Conservation (phyloP, 1,140 invertebrate genomes). For the Calliopsis andreniformis region DNA sequence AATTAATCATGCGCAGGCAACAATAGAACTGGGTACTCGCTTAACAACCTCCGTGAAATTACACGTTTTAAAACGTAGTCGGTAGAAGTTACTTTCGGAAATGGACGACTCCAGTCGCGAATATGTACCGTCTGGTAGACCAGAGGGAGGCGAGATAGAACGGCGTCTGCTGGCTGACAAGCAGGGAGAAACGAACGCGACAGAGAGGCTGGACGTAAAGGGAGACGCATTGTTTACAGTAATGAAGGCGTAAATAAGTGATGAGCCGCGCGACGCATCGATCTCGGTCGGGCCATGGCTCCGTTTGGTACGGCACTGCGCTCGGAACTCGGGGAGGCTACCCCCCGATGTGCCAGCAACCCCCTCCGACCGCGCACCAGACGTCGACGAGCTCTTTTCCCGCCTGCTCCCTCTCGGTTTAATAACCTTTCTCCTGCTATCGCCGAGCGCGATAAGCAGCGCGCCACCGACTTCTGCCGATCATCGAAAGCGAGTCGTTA, state of each 20-base stretch:
- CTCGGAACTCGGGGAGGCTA: slow-evolving; percentile 14
- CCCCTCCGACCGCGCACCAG: slow-evolving; percentile 21
- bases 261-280: slow-evolving; percentile 74
- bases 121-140: slow-evolving; percentile 3
- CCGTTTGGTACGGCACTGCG: slow-evolving; percentile 49
- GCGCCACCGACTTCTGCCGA: neutral
- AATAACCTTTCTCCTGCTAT: slow-evolving; percentile 12
- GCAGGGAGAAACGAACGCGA: slow-evolving; percentile 25
- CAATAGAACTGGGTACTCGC: neutral
- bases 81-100: slow-evolving; percentile 47
- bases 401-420: slow-evolving; percentile 18
- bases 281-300: slow-evolving; percentile 58
- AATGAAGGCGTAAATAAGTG: slow-evolving; percentile 79
- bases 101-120: slow-evolving; percentile 40
- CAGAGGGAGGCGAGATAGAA: slow-evolving; percentile 54
- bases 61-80: slow-evolving; percentile 25
- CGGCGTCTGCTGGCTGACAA: slow-evolving; percentile 36
- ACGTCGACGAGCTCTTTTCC: slow-evolving; percentile 35
- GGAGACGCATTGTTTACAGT: slow-evolving; percentile 77
- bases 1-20: neutral
- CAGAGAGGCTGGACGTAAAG: slow-evolving; percentile 64
- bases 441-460: slow-evolving; percentile 3
- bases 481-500: slow-evolving; percentile 11
- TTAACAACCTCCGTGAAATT: neutral
- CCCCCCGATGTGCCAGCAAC: slow-evolving; percentile 3